Conservation (phyloP, 2,888 invertebrate species). For the Lasioglossum leucozonium region DNA sequence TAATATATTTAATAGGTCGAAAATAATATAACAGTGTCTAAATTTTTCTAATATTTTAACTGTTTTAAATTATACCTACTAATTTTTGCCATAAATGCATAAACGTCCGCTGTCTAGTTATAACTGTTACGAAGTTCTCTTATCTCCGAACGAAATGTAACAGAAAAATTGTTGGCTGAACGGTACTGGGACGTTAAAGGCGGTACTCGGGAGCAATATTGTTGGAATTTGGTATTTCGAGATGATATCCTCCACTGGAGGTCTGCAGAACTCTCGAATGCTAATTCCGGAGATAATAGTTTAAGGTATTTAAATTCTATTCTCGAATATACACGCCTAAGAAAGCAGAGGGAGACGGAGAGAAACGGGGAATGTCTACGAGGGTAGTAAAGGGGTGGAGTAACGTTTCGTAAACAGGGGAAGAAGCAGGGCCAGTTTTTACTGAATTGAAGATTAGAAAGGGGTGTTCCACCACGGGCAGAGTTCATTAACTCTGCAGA, state of each 20-base stretch:
- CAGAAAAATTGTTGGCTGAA: neutral
- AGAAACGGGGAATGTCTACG: neutral
- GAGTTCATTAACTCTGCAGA: slow-evolving; percentile 13
- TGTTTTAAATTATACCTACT: too few species aligned
- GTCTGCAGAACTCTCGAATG: neutral
- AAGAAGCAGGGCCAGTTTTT: slow-evolving; percentile 15
- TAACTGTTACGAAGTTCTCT: neutral
- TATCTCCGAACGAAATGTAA: neutral
- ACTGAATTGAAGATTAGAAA: slow-evolving; percentile 7
- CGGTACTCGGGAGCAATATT: neutral
- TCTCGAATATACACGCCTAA: neutral
- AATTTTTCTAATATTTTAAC: too few species aligned
- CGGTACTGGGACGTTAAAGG: neutral
- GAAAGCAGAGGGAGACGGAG: neutral
- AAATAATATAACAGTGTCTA: too few species aligned
- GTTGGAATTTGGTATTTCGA: neutral
- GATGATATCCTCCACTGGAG: neutral
- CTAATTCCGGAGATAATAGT: neutral
- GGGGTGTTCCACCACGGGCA: neutral
- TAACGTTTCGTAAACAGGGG: slow-evolving; percentile 5
- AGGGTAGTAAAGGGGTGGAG: neutral
- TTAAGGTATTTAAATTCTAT: slow-evolving; percentile 16
- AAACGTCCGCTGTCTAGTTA: too few species aligned
- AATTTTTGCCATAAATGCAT: too few species aligned
- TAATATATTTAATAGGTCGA: too few species aligned